Evolutionary conservation across 2,888 invertebrate species (phyloP).

Genomic region (Dichetophora obliterata): DNA sequence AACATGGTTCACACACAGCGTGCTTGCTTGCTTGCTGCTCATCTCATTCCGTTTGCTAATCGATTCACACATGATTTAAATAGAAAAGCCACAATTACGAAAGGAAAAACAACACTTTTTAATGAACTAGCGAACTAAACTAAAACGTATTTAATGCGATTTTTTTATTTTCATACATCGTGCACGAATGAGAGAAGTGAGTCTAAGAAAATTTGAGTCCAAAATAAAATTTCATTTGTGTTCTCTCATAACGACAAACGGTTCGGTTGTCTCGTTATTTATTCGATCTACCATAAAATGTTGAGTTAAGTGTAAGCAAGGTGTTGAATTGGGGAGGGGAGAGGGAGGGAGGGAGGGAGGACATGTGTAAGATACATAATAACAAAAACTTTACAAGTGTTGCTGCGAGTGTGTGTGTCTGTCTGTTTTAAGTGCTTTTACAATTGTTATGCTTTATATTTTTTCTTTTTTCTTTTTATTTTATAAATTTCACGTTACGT

Average conservation of each 20-base stretch:
- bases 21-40: neutral
- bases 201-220: neutral
- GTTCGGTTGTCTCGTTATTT: too few relatives aligned
- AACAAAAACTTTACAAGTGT: too few relatives aligned
- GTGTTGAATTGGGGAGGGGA: too few relatives aligned
- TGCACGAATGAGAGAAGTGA: neutral
- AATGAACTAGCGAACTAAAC: conserved; percentile 14
- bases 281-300: too few relatives aligned
- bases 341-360: too few relatives aligned
- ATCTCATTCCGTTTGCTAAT: conserved; percentile 14
- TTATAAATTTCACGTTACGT: too few relatives aligned
- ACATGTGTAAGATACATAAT: too few relatives aligned
- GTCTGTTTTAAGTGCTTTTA: too few relatives aligned
- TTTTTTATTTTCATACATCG: conserved; percentile 1
- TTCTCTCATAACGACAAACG: neutral
- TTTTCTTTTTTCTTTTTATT: too few relatives aligned
- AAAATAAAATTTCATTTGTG: neutral
- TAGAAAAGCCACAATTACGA: neutral
- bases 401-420: too few relatives aligned
- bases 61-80: conserved; percentile 19
- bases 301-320: too few relatives aligned
- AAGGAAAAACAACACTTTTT: conserved; percentile 1
- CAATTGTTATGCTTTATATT: too few relatives aligned
- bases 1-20: neutral
- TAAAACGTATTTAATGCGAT: neutral